Evolutionary conservation across 2,888 invertebrate species (phyloP), one percentile per base, ranked within the genome.

Genomic region (Dynastes tityus): DNA sequence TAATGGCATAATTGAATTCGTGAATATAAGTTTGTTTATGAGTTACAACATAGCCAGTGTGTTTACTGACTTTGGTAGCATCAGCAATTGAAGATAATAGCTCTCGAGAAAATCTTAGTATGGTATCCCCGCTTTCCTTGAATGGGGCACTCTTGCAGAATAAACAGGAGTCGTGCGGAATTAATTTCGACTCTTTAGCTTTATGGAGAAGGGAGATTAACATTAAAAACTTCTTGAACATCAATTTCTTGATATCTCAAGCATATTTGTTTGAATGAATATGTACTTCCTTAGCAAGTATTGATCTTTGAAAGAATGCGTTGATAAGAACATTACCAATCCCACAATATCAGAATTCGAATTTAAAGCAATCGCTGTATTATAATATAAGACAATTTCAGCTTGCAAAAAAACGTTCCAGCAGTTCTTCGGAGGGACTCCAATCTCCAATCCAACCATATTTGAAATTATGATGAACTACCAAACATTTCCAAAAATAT

Each of bases 91-190:
- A 96, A 91, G 91, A 89, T 58, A 98, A 89, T 37, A 95, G 89
- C 83, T 96, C 95, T 63, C 94, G 92, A 0, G 97, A 94, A 84
- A 97, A 96, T 53, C 92, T 90, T 70, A 96, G 90, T 3, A 98
- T 87, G 71, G 97, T 90, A 80, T 95, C 94, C 78, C 93, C 91
- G 82, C 96, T 97, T 81, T 96, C 94, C 88, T 96, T 96, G 82
- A 92, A 91, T 0, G 90, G 86, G 0, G 95, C 93, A 81, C 93
- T 93, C 84, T 93, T 93, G 75, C 93, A 92, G 87, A 98, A 98
- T 53, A 98, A 90, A 84, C 97, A 98, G 0, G 98, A 97, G 89
- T 98, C 96, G 85, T 97, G 96, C 1, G 94, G 92, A 81, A 98
- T 96, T 4, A 98, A 90, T 83, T 94, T 94, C 55, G 91, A 91